Conservation (phyloP, 2,797 vertebrate genomes). For the Cercopithecus hamlyni region DNA sequence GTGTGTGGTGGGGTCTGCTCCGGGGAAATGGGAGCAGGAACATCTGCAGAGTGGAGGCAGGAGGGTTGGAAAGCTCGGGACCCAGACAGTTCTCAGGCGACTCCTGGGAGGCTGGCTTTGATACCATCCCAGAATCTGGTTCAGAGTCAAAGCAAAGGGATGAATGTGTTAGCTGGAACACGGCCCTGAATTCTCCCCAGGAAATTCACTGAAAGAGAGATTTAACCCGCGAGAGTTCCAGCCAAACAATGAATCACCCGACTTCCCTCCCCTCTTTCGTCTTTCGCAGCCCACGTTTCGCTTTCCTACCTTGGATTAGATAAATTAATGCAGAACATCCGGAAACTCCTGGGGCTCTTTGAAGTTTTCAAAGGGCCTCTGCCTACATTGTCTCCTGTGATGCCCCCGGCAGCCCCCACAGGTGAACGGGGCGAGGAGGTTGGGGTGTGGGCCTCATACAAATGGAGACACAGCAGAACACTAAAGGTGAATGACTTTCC, state of each 20-base stretch:
- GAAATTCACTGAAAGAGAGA: conserved; percentile 11
- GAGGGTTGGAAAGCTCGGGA: accelerated
- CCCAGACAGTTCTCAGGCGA: neutral
- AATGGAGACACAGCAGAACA: neutral
- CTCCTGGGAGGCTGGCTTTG: conserved; percentile 16
- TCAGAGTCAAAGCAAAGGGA: conserved; percentile 28
- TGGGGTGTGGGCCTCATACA: neutral
- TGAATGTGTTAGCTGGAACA: neutral
- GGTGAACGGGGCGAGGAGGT: neutral
- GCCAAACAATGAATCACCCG: neutral
- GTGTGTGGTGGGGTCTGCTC: accelerated
- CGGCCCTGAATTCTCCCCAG: conserved; percentile 21
- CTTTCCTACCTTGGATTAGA: neutral
- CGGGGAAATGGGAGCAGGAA: neutral
- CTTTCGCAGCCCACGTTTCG: neutral
- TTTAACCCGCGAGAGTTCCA: neutral
- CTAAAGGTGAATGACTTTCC: neutral
- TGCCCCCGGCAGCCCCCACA: neutral
- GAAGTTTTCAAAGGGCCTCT: neutral
- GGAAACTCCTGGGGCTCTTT: neutral
- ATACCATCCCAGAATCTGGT: neutral
- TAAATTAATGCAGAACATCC: neutral
- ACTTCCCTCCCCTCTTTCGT: neutral
- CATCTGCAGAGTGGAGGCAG: neutral
- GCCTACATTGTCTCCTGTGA: neutral